Percentiles rank a stretch among this genome's conserved stretches.
These are phyloP conservation scores for Bolborhynchus lineola DNA, from an alignment of 2,113 vertebrate species.

Conservation along the genomic window DNA sequence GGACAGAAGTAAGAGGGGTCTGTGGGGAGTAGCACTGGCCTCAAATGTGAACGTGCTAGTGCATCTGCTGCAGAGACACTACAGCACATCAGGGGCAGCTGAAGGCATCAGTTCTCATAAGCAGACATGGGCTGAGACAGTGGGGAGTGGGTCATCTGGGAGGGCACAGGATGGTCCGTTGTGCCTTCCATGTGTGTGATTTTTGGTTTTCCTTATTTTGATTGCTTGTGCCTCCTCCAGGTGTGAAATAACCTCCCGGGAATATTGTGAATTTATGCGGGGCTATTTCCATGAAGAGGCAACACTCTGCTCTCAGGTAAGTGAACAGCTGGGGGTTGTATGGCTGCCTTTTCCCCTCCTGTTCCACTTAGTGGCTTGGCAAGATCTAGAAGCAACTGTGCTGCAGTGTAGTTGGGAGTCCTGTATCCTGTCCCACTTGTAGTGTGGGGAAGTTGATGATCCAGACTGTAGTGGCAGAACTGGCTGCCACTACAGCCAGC, in stretches of 20 bases:
- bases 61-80: neutral
- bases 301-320: slow-evolving; percentile 95
- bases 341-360: neutral
- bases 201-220: neutral
- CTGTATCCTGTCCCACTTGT: neutral
- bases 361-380: neutral
- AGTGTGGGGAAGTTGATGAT: neutral
- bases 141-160: neutral
- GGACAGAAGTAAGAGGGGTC: neutral
- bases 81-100: neutral
- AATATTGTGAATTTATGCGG: slow-evolving; percentile 98
- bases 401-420: neutral
- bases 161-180: neutral
- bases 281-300: slow-evolving; percentile 98
- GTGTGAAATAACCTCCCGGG: slow-evolving; percentile 98
- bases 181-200: neutral
- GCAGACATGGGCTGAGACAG: neutral
- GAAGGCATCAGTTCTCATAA: neutral
- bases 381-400: neutral
- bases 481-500: neutral
- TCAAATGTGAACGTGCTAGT: neutral
- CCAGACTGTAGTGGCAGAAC: neutral
- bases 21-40: neutral
- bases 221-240: slow-evolving; percentile 63
- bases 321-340: fast-evolving